A percentile compares a stretch with the other conserved stretches of the same genome.
Evolutionary conservation across 2,888 invertebrate species (phyloP).

Genomic region (Acrobasis suavella): DNA sequence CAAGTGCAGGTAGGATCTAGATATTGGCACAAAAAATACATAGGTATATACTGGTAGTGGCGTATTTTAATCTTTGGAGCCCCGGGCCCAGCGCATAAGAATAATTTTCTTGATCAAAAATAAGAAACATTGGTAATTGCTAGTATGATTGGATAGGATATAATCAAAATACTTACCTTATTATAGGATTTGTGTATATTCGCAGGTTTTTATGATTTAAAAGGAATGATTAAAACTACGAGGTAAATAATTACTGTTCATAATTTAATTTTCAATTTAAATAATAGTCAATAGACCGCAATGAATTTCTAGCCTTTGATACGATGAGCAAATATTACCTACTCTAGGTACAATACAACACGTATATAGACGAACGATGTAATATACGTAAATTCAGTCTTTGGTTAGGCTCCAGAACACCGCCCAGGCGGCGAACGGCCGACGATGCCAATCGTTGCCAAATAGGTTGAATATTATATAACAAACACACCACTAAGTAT

Average conservation of each 20-base stretch:
- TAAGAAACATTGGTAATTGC: background rate
- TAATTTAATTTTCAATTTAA: conserved; percentile 54
- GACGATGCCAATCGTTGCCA: conserved; percentile 51
- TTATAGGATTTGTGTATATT: too few species aligned
- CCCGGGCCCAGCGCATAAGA: too few species aligned
- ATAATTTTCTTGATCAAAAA: too few species aligned
- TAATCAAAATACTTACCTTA: too few species aligned
- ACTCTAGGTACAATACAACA: conserved; percentile 46
- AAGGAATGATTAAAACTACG: background rate
- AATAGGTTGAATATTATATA: conserved; percentile 42
- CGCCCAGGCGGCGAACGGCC: conserved; percentile 39
- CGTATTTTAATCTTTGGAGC: too few species aligned
- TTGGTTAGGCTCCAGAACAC: conserved; percentile 67
- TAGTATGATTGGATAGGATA: too few species aligned
- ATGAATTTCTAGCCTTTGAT: conserved; percentile 66
- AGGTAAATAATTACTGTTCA: conserved; percentile 35
- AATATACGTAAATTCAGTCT: conserved; percentile 77
- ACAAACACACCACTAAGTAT: conserved; percentile 47
- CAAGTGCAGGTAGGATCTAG: too few species aligned
- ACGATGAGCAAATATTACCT: conserved; percentile 71
- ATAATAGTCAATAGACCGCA: conserved; percentile 77
- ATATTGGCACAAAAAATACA: too few species aligned
- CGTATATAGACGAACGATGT: conserved; percentile 53
- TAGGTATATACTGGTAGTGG: too few species aligned
- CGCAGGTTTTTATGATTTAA: too few species aligned